Evolutionary conservation across 2,888 invertebrate genomes (phyloP).

Genomic region (Nomada hirtipes): DNA sequence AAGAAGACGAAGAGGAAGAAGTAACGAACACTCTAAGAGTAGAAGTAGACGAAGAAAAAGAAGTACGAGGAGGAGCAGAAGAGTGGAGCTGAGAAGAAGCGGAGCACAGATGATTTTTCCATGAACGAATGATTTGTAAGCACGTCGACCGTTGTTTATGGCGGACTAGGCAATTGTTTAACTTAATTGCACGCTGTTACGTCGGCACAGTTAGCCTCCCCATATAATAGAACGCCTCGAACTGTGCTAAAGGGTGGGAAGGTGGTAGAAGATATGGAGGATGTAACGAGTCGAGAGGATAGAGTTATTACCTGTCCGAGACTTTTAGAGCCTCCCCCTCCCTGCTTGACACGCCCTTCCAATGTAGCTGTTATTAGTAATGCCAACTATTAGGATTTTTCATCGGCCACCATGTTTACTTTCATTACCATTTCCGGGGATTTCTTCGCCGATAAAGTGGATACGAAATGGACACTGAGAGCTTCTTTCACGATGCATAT

Average conservation of each 20-base stretch:
- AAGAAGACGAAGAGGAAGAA: slow-evolving; percentile 15
- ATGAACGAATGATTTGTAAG: slow-evolving; percentile 74
- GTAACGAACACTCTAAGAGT: neutral
- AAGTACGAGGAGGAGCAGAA: slow-evolving; percentile 11
- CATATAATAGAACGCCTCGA: slow-evolving; percentile 68
- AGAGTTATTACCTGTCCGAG: slow-evolving; percentile 82
- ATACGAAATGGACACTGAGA: neutral
- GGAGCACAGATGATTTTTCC: slow-evolving; percentile 52
- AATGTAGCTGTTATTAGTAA: slow-evolving; percentile 81
- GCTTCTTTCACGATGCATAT: too few relatives aligned
- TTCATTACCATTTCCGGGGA: neutral
- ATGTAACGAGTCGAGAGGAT: slow-evolving; percentile 72
- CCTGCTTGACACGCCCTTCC: slow-evolving; percentile 80
- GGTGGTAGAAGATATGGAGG: slow-evolving; percentile 22
- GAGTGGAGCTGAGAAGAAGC: slow-evolving; percentile 32
- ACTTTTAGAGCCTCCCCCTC: slow-evolving; percentile 79
- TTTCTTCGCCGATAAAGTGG: neutral
- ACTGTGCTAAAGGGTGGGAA: slow-evolving; percentile 12
- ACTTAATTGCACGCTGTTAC: slow-evolving; percentile 82
- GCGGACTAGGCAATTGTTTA: slow-evolving; percentile 81
- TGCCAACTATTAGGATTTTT: slow-evolving; percentile 79
- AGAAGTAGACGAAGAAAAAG: slow-evolving; percentile 13
- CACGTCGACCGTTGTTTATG: slow-evolving; percentile 77
- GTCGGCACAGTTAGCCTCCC: slow-evolving; percentile 78
- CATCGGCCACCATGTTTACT: slow-evolving; percentile 43